Conservation (phyloP, 2,888 invertebrate species). For the Diarsia rubi region DNA sequence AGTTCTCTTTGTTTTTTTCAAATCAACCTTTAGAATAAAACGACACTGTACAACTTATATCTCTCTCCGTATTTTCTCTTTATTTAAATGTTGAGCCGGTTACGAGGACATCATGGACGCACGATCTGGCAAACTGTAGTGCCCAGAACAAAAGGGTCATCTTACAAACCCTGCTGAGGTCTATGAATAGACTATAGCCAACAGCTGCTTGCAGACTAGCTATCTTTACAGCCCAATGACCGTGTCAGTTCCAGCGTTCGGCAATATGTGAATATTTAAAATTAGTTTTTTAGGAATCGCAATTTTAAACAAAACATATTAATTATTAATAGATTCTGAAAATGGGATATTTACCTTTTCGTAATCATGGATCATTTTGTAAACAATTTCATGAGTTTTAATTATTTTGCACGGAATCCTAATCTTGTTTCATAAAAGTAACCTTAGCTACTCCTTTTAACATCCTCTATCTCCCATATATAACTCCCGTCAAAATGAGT, state of each 20-base stretch:
- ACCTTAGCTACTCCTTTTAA: no score
- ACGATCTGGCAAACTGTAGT: background rate
- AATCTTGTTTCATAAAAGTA: no score
- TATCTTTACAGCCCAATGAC: slow-evolving; percentile 62
- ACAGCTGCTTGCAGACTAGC: background rate
- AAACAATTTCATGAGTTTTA: no score
- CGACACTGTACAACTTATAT: background rate
- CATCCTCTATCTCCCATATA: no score
- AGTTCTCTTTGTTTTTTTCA: background rate
- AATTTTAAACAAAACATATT: background rate
- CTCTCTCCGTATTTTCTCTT: background rate
- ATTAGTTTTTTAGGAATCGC: background rate
- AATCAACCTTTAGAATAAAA: background rate
- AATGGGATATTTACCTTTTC: no score
- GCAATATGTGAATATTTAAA: background rate
- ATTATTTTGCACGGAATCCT: no score
- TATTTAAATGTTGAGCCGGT: background rate
- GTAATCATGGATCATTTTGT: no score
- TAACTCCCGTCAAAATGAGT: no score
- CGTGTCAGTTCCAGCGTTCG: slow-evolving; percentile 8
- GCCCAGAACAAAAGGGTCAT: slow-evolving; percentile 62
- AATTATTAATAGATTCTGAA: no score
- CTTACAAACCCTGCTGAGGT: slow-evolving; percentile 45
- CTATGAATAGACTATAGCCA: slow-evolving; percentile 41
- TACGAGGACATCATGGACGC: background rate